phyloP scores from a whole-genome alignment of 2,888 invertebrate genomes.

The Phymatocera aterrima region DNA sequence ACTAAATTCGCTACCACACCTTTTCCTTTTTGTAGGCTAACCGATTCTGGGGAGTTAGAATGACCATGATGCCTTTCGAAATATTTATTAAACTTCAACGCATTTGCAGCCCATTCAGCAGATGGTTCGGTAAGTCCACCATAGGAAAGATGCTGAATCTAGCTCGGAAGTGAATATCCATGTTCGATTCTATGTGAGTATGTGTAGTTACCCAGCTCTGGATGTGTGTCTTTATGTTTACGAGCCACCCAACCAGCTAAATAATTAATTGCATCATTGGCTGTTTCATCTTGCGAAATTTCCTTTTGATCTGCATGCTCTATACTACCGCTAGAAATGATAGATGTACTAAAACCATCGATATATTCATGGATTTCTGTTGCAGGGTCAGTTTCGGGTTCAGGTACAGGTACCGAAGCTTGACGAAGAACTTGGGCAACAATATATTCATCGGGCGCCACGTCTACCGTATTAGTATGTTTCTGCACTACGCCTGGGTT shows the following conservation, averaged over 20 bases:
- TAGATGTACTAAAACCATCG: background rate
- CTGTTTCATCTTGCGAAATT: slow-evolving; percentile 22
- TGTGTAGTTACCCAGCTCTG: slow-evolving; percentile 50
- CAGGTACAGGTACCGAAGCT: background rate
- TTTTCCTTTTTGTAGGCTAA: background rate
- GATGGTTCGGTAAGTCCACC: slow-evolving; percentile 53
- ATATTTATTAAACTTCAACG: slow-evolving; percentile 48
- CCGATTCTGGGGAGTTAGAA: background rate
- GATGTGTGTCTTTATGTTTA: slow-evolving; percentile 47
- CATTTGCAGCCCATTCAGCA: slow-evolving; percentile 41
- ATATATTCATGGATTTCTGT: background rate
- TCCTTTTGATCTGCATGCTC: too few species aligned
- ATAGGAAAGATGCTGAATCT: slow-evolving; percentile 51
- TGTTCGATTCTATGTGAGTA: too few species aligned
- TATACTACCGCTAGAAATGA: too few species aligned
- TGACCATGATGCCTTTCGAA: slow-evolving; percentile 48
- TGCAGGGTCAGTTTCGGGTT: background rate
- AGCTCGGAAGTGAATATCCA: slow-evolving; percentile 50
- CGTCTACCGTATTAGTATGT: background rate
- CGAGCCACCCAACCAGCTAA: slow-evolving; percentile 52
- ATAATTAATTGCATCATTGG: slow-evolving; percentile 47
- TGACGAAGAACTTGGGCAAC: background rate
- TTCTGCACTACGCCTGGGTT: background rate
- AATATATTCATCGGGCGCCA: background rate
- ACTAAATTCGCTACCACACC: background rate